A percentile compares a stretch with the other conserved stretches of the same genome.
Evolutionary conservation across 30 jellyfish, hydroid and myxozoan species (phyloP).

Genomic region (Rhopilema esculentum): DNA sequence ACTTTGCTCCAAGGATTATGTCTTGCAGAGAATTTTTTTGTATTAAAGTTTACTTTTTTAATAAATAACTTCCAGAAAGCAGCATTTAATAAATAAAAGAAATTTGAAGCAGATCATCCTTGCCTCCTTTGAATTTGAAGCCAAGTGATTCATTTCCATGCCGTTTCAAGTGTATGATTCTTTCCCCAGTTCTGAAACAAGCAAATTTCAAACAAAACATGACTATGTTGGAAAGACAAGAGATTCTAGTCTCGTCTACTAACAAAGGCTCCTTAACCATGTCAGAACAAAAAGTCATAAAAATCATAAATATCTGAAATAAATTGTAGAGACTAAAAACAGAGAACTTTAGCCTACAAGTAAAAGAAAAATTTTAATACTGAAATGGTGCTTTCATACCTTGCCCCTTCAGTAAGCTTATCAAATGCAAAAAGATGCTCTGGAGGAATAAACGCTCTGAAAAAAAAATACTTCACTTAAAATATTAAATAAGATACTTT

Average conservation of each 20-base stretch:
- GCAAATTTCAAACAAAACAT: too few relatives aligned
- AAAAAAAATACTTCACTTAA: neutral
- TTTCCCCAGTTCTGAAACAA: slow-evolving; percentile 88
- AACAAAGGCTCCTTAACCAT: neutral
- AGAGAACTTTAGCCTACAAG: too few relatives aligned
- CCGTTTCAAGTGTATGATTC: slow-evolving; percentile 74
- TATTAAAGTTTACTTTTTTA: neutral
- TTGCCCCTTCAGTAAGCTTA: slow-evolving; percentile 89
- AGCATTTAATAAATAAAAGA: too few relatives aligned
- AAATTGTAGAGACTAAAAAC: too few relatives aligned
- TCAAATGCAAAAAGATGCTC: slow-evolving; percentile 87
- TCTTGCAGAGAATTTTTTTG: too few relatives aligned
- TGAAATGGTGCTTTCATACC: too few relatives aligned
- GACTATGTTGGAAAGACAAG: neutral
- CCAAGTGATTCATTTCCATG: slow-evolving; percentile 86
- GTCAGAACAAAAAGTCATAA: too few relatives aligned
- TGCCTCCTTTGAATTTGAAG: slow-evolving; percentile 93
- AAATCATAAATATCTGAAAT: too few relatives aligned
- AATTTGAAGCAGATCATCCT: too few relatives aligned
- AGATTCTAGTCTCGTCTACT: slow-evolving; percentile 2
- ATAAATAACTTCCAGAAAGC: neutral
- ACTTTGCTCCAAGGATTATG: too few relatives aligned
- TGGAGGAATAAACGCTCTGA: slow-evolving; percentile 71
- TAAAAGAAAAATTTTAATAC: too few relatives aligned
- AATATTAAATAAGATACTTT: neutral